phyloP scores from a whole-genome alignment of 2,113 vertebrate species.

The Otis tarda region DNA sequence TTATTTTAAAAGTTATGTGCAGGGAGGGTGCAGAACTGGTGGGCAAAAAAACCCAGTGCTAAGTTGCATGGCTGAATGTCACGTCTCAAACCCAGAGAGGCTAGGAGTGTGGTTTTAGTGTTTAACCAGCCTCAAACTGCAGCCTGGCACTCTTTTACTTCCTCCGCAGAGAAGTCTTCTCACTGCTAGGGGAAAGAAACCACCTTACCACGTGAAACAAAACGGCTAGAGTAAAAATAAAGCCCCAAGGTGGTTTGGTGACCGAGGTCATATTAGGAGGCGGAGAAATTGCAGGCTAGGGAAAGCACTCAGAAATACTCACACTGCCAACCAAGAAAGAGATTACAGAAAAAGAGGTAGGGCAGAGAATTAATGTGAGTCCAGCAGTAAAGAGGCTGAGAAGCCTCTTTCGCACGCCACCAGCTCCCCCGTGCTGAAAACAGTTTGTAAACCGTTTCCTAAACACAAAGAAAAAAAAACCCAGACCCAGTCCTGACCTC shows the following conservation, averaged over 20 bases:
- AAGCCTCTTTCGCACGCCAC: constrained; percentile 9
- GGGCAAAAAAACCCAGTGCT: constrained; percentile 21
- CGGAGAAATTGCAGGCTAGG: constrained; percentile 25
- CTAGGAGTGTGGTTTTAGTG: constrained; percentile 78
- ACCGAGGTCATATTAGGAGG: constrained; percentile 68
- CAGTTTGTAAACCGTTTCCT: constrained; percentile 61
- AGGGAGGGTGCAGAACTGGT: constrained; percentile 26
- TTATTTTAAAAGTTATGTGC: background rate
- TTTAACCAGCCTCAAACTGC: constrained; percentile 79
- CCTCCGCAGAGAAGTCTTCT: constrained; percentile 67
- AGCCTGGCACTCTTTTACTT: constrained; percentile 80
- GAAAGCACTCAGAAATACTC: constrained; percentile 51
- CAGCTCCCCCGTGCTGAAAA: constrained; percentile 8
- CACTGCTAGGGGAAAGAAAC: constrained; percentile 67
- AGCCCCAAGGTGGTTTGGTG: constrained; percentile 76
- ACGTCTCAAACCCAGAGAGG: constrained; percentile 76
- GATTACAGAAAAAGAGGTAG: constrained; percentile 32
- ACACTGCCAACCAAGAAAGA: constrained; percentile 53
- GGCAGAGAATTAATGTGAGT: background rate
- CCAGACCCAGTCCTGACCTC: constrained; percentile 44
- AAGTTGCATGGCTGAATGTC: constrained; percentile 74
- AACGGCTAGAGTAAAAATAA: constrained; percentile 74
- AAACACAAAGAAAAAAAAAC: constrained; percentile 46
- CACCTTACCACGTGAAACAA: constrained; percentile 62
- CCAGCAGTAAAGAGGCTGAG: constrained; percentile 21